Percentiles rank a stretch among this genome's conserved stretches.
Conservation (phyloP, 2,113 vertebrate species). For the Phylloscopus trochilus region DNA sequence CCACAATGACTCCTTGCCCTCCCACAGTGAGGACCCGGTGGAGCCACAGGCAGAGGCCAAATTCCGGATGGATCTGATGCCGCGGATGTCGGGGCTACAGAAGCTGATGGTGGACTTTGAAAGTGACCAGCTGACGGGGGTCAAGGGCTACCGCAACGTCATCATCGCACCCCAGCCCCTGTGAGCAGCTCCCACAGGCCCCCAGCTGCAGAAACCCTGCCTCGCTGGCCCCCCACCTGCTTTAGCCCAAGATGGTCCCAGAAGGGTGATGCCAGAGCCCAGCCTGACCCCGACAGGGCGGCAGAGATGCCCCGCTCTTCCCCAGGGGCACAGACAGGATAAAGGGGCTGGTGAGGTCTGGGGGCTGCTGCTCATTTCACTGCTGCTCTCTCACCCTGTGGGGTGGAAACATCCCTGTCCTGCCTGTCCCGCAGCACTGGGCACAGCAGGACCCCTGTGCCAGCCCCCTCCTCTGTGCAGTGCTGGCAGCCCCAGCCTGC, state of each 20-base stretch:
- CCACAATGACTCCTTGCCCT: background rate
- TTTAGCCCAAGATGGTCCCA: background rate
- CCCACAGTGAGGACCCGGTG: constrained; percentile 36
- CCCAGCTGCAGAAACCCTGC: background rate
- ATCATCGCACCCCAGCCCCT: constrained; percentile 73
- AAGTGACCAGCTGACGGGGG: constrained; percentile 81
- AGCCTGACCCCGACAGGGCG: rapidly evolving
- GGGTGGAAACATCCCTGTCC: background rate
- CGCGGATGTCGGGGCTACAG: constrained; percentile 71
- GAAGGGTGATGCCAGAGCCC: background rate
- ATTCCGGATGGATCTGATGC: constrained; percentile 81
- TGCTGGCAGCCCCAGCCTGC: rapidly evolving
- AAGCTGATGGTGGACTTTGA: constrained; percentile 92
- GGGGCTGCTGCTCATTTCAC: background rate
- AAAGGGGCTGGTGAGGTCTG: rapidly evolving
- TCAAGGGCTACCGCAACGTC: constrained; percentile 89
- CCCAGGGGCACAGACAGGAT: background rate
- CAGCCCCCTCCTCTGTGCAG: background rate
- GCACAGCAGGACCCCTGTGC: background rate
- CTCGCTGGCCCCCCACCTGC: background rate
- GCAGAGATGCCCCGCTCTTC: rapidly evolving
- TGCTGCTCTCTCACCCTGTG: rapidly evolving
- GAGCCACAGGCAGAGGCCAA: constrained; percentile 77
- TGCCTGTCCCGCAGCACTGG: background rate
- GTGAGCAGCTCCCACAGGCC: background rate